Evolutionary conservation across 2,113 vertebrate species (phyloP).

Genomic region (Archocentrus centrarchus): DNA sequence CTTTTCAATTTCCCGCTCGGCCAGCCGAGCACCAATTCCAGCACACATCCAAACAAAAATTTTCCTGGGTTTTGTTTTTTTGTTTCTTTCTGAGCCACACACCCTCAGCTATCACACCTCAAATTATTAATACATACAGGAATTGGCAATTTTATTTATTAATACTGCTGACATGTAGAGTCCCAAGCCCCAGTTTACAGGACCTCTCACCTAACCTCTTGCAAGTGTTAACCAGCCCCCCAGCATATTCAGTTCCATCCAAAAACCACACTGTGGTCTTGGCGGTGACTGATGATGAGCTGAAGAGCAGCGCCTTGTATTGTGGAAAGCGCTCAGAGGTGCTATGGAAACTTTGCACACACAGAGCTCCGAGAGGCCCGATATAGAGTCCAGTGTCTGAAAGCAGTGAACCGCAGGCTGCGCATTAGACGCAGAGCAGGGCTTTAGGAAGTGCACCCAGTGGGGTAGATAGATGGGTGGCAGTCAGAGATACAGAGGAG

Average conservation of each 20-base stretch:
- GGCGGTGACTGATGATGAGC: constrained; percentile 61
- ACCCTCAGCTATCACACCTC: background rate
- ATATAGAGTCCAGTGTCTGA: constrained; percentile 71
- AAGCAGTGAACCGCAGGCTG: constrained; percentile 67
- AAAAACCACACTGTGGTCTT: constrained; percentile 83
- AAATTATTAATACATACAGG: background rate
- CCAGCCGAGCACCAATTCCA: no score
- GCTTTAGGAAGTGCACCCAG: constrained; percentile 53
- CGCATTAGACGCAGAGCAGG: constrained; percentile 34
- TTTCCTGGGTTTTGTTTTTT: accelerated
- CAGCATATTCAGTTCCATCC: constrained; percentile 80
- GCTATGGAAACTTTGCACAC: constrained; percentile 74
- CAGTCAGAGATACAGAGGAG: constrained; percentile 47
- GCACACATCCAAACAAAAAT: no score
- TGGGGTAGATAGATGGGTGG: constrained; percentile 28
- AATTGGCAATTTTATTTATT: background rate
- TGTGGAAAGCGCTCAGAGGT: constrained; percentile 65
- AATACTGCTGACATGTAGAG: background rate
- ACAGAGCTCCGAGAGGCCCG: constrained; percentile 44
- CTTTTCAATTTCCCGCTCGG: background rate
- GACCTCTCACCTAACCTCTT: constrained; percentile 51
- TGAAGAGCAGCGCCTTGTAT: constrained; percentile 52
- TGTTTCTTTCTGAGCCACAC: background rate
- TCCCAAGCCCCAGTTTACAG: constrained; percentile 23
- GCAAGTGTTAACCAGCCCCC: constrained; percentile 40